Evolutionary conservation across 1,140 invertebrate species (phyloP), one percentile per base, ranked within the genome.

Genomic region (Drosophila jambulina): DNA sequence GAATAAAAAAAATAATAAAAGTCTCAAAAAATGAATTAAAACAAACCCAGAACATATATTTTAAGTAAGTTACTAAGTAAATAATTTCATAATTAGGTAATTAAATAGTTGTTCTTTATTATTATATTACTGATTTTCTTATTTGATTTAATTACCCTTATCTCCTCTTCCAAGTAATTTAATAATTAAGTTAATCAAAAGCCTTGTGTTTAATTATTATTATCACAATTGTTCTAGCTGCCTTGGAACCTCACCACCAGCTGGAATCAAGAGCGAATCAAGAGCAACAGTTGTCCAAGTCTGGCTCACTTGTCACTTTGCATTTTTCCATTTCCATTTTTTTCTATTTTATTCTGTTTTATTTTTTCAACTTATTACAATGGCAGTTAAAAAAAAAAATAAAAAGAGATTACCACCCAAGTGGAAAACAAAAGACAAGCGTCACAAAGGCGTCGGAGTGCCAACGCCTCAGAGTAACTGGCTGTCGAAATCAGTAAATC

Each of bases 381-480:
- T 38, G 43, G n/a, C 12, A 51, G 38, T 32, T 51, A 19, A 19
- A 49, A 58, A 56, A 48, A 45, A 45, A 25, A 46, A 40, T n/a
- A 40, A 40, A 40, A 43, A 43, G 51, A 71, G 17, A 51, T 10
- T 51, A n/a, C 27, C 78, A 77, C 78, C 78, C 78, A 80, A 80
- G 79, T 59, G 63, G 42, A 59, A 77, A 76, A 80, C 78, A 81
- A 81, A 77, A 67, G 62, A 21, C 43, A n/a, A 51, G 36, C 42
- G 19, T 29, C 23, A 69, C 65, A 69, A 69, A 65, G 68, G 62
- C 69, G 29, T 56, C 38, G 48, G 48, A 68, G 69, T 68, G 69
- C 45, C 69, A 74, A 27, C 53, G 64, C 43, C 64, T 38, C 65
- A 19, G 32, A 62, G 64, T 70, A 54, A 65, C 67, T 48, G 61